These are phyloP conservation scores for Sisyra terminalis DNA, from an alignment of 2,888 invertebrate genomes.

Conservation along the genomic window DNA sequence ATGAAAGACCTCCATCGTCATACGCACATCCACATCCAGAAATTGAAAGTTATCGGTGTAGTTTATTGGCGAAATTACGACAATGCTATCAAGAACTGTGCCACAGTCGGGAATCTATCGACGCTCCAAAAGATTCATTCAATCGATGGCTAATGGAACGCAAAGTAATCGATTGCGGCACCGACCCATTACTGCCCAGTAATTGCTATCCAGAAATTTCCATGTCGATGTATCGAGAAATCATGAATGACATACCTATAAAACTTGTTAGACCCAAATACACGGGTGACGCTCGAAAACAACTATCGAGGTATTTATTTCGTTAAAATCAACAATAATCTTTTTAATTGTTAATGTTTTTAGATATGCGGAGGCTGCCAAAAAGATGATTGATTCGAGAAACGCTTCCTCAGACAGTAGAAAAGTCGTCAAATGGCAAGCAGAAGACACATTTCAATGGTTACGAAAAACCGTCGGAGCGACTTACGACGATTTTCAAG, in stretches of 20 bases:
- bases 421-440: constrained; percentile 97
- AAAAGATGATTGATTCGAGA: constrained; percentile 89
- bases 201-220: constrained; percentile 87
- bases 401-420: constrained; percentile 85
- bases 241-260: constrained; percentile 96
- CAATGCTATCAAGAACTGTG: constrained; percentile 90
- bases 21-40: constrained; percentile 90
- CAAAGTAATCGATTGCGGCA: constrained; percentile 58
- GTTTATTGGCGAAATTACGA: constrained; percentile 66
- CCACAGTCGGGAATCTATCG: constrained; percentile 80
- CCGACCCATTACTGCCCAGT: constrained; percentile 82
- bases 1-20: constrained; percentile 70
- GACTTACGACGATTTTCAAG: constrained; percentile 86
- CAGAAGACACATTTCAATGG: constrained; percentile 95
- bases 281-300: constrained; percentile 88
- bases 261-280: constrained; percentile 91
- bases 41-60: constrained; percentile 63
- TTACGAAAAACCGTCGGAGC: constrained; percentile 82
- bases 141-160: constrained; percentile 94
- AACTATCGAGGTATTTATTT: constrained; percentile 56
- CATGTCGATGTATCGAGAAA: constrained; percentile 88
- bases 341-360: too few relatives aligned
- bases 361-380: constrained; percentile 85
- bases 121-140: constrained; percentile 92
- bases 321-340: too few relatives aligned